phyloP scores from a whole-genome alignment of 2,797 vertebrate species.

The Bovichtus variegatus region DNA sequence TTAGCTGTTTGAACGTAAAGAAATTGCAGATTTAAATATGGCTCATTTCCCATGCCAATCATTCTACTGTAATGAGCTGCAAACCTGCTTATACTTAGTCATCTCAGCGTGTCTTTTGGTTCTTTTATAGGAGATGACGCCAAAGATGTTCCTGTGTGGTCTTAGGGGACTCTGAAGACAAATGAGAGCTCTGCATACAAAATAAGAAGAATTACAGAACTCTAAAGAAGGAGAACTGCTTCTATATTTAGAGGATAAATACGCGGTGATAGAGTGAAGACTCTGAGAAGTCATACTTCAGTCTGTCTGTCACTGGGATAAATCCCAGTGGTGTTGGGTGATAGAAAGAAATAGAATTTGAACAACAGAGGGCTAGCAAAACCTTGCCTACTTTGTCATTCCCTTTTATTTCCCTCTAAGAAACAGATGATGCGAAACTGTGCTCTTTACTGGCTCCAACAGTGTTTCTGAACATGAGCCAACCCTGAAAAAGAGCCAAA shows the following conservation, averaged over 20 bases:
- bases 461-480: conserved; percentile 49
- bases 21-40: conserved; percentile 26
- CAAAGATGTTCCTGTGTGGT: conserved; percentile 55
- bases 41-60: conserved; percentile 44
- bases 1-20: neutral
- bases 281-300: conserved; percentile 46
- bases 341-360: conserved; percentile 31
- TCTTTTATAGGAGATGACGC: conserved; percentile 43
- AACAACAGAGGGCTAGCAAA: conserved; percentile 38
- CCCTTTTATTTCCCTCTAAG: conserved; percentile 4
- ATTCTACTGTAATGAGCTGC: conserved; percentile 25
- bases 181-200: conserved; percentile 39
- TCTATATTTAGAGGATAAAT: conserved; percentile 52
- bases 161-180: conserved; percentile 35
- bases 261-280: conserved; percentile 51
- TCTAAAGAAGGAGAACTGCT: conserved; percentile 30
- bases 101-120: conserved; percentile 17
- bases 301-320: conserved; percentile 54
- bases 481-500: conserved; percentile 41
- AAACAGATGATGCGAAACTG: conserved; percentile 37
- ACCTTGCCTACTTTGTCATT: neutral
- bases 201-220: conserved; percentile 41
- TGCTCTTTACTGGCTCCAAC: conserved; percentile 9
- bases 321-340: conserved; percentile 48
- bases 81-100: conserved; percentile 46